Evolutionary conservation across 2,113 vertebrate genomes (phyloP), one percentile per base, ranked within the genome.

Genomic region (Muntiacus reevesi): DNA sequence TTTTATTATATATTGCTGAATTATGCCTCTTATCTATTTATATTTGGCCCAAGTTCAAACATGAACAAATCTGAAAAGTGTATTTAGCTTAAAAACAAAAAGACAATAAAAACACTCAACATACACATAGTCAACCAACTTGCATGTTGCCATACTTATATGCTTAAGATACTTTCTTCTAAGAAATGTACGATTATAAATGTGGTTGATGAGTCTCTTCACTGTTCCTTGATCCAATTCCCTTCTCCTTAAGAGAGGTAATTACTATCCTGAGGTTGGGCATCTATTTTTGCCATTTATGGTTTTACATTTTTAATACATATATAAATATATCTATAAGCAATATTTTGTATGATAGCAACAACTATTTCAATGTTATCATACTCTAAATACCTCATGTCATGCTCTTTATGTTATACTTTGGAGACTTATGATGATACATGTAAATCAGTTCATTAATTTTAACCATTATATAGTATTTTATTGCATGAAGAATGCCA

Each of bases 51-150:
- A 8, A 93, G 74, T 89, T 89, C 86, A 94, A 79, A 96, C 25
- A 87, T 33, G 64, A 95, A 95, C 87, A 96, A 67, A 95, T 95
- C 16, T 92, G 79, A 95, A 94, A 96, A 90, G 55, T 50, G 55
- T 6, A 30, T 28, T 89, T 84, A 95, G 45, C 85, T 96, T 93
- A 64, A 95, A 89, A 95, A 89, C n/a, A 91, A 57, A 92, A 91
- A 87, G 19, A 64, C 25, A 88, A 54, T 25, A 85, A 60, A 45
- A 89, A 81, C 47, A 86, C 6, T 85, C 11, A 71, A 40, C 30
- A 10, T 11, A 94, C 5, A 54, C 30, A 91, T 1, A 40, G 10
- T 94, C 14, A 84, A 84, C 16, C 16, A 71, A 87, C 76, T 93
- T 93, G 52, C 19, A 87, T 33, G 55, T 4, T 94, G 57, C 13